Conservation (phyloP, 2,797 vertebrate genomes). For the Rallus crepitans region DNA sequence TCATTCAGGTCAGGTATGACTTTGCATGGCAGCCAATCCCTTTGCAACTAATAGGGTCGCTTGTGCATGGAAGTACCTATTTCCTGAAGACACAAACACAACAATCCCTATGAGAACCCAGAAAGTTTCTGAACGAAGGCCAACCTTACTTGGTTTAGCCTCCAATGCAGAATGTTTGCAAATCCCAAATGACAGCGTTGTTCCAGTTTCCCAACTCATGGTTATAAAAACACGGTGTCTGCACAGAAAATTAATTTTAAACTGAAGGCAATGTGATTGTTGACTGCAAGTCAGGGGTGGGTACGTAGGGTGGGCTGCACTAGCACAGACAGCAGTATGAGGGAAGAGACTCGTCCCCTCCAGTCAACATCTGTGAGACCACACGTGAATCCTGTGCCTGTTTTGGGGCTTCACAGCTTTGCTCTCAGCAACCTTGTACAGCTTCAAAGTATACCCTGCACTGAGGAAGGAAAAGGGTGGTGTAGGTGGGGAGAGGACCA, state of each 20-base stretch:
- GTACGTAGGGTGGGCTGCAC: accelerated
- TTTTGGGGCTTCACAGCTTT: background rate
- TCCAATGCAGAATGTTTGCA: slow-evolving; percentile 13
- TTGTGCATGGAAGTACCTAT: slow-evolving; percentile 8
- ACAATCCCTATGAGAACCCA: slow-evolving; percentile 16
- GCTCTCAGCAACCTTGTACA: background rate
- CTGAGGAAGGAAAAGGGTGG: accelerated
- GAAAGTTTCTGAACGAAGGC: slow-evolving; percentile 29
- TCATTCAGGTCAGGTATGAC: background rate
- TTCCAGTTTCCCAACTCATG: slow-evolving; percentile 25
- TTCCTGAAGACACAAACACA: slow-evolving; percentile 23
- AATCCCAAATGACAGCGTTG: slow-evolving; percentile 41
- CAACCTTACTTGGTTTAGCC: slow-evolving; percentile 15
- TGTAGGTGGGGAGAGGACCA: background rate
- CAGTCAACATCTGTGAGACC: background rate
- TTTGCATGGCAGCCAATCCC: background rate
- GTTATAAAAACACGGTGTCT: background rate
- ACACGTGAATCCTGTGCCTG: accelerated
- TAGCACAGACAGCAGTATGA: background rate
- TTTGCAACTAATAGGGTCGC: background rate
- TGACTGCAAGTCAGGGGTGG: background rate
- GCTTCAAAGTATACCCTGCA: background rate
- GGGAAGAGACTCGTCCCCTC: background rate
- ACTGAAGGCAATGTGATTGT: background rate
- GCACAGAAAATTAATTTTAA: background rate